These are phyloP conservation scores for Panthera uncia DNA, from an alignment of 2,113 vertebrate genomes.

Conservation along the genomic window DNA sequence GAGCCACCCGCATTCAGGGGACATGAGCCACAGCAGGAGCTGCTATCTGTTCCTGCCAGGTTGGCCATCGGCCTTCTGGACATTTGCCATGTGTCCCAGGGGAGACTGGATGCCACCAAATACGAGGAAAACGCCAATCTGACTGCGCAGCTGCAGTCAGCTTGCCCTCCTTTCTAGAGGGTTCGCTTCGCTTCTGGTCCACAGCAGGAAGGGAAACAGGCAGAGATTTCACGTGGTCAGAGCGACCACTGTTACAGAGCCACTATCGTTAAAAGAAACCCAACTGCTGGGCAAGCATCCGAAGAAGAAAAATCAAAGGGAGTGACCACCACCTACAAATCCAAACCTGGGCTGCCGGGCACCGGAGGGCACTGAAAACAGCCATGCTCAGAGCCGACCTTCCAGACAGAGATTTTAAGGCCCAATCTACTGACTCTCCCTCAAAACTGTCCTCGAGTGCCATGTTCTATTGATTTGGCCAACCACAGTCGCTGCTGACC, in stretches of 20 bases:
- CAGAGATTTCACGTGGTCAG: not conserved
- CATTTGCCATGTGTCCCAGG: not conserved
- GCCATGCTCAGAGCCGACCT: not conserved
- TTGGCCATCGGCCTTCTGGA: not conserved
- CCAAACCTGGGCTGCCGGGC: not conserved
- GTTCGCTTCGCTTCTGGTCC: not conserved
- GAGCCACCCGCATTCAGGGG: not conserved
- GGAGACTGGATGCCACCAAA: not conserved
- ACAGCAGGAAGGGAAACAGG: conserved; percentile 31
- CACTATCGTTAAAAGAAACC: not conserved
- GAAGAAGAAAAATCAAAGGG: not conserved
- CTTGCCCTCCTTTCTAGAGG: not conserved
- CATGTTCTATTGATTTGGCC: not conserved
- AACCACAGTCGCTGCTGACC: not conserved
- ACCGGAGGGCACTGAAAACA: not conserved
- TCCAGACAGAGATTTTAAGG: not conserved
- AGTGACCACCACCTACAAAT: not conserved
- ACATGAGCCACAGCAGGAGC: not conserved
- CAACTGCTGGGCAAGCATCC: not conserved
- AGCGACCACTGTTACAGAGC: not conserved
- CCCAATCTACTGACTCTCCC: not conserved
- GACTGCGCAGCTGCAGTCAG: not conserved
- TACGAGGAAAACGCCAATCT: not conserved
- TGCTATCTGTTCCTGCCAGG: not conserved
- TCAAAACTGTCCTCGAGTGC: not conserved